A percentile compares a stretch with the other conserved stretches of the same genome.
phyloP scores from a whole-genome alignment of 2,113 vertebrate genomes.

The Rhinogobius similis region DNA sequence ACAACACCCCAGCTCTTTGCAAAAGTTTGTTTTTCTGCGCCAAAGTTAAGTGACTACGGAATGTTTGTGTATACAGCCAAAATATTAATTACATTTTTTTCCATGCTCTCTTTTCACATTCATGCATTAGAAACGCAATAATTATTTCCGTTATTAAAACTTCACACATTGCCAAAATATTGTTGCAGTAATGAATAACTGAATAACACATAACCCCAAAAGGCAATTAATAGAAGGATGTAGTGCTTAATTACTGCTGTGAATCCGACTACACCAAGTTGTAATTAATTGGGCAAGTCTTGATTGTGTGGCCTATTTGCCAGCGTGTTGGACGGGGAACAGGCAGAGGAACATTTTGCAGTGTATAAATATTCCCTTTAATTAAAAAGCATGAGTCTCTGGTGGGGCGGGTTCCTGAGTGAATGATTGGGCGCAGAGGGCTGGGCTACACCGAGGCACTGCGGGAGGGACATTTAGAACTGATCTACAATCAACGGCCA shows the following conservation, averaged over 20 bases:
- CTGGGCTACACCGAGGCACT: slow-evolving; percentile 42
- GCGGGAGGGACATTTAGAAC: slow-evolving; percentile 23
- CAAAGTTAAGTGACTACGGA: background rate
- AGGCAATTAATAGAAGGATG: slow-evolving; percentile 53
- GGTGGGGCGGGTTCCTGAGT: slow-evolving; percentile 50
- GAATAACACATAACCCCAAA: slow-evolving; percentile 14
- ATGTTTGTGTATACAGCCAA: background rate
- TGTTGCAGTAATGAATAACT: background rate
- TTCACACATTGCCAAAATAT: background rate
- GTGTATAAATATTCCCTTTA: slow-evolving; percentile 69
- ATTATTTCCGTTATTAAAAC: background rate
- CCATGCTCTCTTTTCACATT: background rate
- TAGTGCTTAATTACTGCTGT: slow-evolving; percentile 68
- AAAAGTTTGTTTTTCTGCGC: background rate
- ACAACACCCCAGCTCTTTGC: background rate
- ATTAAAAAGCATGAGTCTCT: slow-evolving; percentile 67
- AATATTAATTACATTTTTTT: background rate
- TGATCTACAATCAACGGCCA: slow-evolving; percentile 10
- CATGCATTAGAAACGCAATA: background rate
- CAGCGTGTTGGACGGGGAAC: slow-evolving; percentile 56
- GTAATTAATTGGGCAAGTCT: slow-evolving; percentile 73
- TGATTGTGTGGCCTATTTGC: slow-evolving; percentile 69
- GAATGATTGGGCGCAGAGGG: slow-evolving; percentile 35
- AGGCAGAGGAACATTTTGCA: slow-evolving; percentile 50
- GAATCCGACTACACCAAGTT: slow-evolving; percentile 63